These are phyloP conservation scores for Agonopterix arenella DNA, from an alignment of 2,888 invertebrate genomes.

Conservation along the genomic window DNA sequence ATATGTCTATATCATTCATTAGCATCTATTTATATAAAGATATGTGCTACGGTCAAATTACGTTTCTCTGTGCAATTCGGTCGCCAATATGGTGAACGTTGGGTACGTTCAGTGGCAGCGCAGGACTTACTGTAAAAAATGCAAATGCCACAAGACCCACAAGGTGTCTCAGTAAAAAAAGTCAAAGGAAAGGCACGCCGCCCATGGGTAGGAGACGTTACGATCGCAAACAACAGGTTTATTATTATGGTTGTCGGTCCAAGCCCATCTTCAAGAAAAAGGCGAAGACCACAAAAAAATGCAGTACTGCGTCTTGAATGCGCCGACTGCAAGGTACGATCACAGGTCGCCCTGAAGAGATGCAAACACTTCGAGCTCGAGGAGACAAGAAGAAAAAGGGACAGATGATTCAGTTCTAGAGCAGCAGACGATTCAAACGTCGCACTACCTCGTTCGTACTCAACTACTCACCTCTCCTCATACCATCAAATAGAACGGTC, in stretches of 20 bases:
- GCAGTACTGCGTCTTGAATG: conserved; percentile 99
- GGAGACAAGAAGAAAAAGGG: conserved; percentile 99
- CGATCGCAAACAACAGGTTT: conserved; percentile 99
- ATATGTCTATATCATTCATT: too few relatives aligned
- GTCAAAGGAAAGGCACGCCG: conserved; percentile 97
- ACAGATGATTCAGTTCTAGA: conserved; percentile 99
- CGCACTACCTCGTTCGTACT: too few relatives aligned
- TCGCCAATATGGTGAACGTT: too few relatives aligned
- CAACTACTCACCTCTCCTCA: too few relatives aligned
- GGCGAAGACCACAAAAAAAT: conserved; percentile 99
- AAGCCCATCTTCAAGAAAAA: conserved; percentile 99
- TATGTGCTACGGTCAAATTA: too few relatives aligned
- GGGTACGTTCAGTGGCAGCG: too few relatives aligned
- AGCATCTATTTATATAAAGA: too few relatives aligned
- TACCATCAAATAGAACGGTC: too few relatives aligned
- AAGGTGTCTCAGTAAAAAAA: conserved; percentile 99
- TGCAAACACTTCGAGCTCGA: conserved; percentile 99
- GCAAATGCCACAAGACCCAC: conserved; percentile 98
- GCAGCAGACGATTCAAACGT: too few relatives aligned
- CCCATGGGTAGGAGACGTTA: conserved; percentile 99
- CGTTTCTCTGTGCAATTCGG: too few relatives aligned
- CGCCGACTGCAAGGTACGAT: conserved; percentile 97
- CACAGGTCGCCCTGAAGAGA: conserved; percentile 97
- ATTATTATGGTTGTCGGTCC: conserved; percentile 99
- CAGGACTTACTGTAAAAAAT: conserved; percentile 99